Percentiles rank a stretch among this genome's conserved stretches.
phyloP scores from a whole-genome alignment of 30 jellyfish, hydroid and myxozoan species.

The Aurelia sp. region DNA sequence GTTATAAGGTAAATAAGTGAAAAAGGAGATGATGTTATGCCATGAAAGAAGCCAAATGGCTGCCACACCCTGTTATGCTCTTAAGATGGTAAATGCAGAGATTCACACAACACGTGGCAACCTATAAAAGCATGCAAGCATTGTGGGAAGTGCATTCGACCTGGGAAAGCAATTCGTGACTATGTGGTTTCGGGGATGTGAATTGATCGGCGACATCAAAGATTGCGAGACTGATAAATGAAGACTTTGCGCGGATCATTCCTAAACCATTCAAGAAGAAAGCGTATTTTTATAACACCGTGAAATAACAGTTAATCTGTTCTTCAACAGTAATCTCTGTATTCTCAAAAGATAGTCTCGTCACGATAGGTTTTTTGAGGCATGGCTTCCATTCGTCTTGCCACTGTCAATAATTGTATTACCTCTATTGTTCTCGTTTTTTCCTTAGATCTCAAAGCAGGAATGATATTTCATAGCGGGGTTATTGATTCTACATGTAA shows the following conservation, averaged over 20 bases:
- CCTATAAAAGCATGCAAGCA: too few species aligned
- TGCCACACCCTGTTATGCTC: too few species aligned
- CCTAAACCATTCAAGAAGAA: conserved; percentile 37
- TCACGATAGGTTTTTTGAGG: conserved; percentile 46
- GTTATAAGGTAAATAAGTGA: too few species aligned
- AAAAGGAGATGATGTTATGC: too few species aligned
- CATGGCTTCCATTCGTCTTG: conserved; percentile 5
- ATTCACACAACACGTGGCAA: too few species aligned
- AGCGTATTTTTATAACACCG: conserved; percentile 64
- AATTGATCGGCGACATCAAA: conserved; percentile 56
- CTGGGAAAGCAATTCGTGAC: conserved; percentile 45
- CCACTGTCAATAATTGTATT: conserved; percentile 16
- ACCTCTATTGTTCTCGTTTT: background rate
- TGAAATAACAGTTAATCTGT: conserved; percentile 40
- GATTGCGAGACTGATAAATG: conserved; percentile 14
- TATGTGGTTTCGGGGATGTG: conserved; percentile 55
- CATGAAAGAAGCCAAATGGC: too few species aligned
- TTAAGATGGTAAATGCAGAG: too few species aligned
- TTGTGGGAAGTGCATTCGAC: background rate
- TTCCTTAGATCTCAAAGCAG: too few species aligned
- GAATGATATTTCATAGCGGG: too few species aligned
- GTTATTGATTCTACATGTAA: too few species aligned
- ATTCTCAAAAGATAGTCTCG: conserved; percentile 31
- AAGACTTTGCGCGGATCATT: conserved; percentile 22
- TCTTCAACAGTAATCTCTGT: conserved; percentile 3